Evolutionary conservation across 30 jellyfish, hydroid and myxozoan genomes (phyloP), one percentile per base, ranked within the genome.

Genomic region (Clytia hemisphaerica): DNA sequence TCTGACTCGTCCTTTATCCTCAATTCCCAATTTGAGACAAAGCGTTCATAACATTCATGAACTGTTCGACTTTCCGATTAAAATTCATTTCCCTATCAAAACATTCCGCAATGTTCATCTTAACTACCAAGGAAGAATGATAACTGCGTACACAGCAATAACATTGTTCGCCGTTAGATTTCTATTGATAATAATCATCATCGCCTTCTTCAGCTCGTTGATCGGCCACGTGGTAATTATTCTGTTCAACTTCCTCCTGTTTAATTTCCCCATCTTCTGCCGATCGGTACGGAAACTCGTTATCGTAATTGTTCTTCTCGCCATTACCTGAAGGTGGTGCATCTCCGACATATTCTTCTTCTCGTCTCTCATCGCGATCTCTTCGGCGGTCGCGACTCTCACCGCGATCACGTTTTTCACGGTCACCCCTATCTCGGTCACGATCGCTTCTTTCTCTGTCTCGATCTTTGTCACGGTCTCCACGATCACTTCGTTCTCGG

Each of bases 261-360:
- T 50, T 45, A 32, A 35, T 54, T 24, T 64, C 53, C 4, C 64
- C 81, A 29, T 71, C 49, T 12, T 45, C 76, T 33, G 61, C 81
- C 6, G 57, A 37, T 45, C 73, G 73, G 44, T 40, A 37, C 27
- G 63, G 51, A 1, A 30, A 32, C 5, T 64, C 83, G 18, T 40
- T 67, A 6, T 31, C 62, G 9, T 31, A 37, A 2, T 58, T 34
- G 27, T 69, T 74, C 2, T 64, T 45, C 18, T 35, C 77, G 28
- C 68, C 59, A 29, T 83, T 73, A 16, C 73, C 53, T 0, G 74
- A 64, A 30, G 70, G 58, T 21, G 80, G 55, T 14, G 21, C 44
- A 31, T 73, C 93, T 14, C 93, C 70, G 34, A 72, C 94, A 4
- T 73, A 50, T 45, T 51, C 77, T 4, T 92, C 45, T 25, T 63